phyloP scores from a whole-genome alignment of 2,113 vertebrate species.

The Melanostigma gelatinosum region DNA sequence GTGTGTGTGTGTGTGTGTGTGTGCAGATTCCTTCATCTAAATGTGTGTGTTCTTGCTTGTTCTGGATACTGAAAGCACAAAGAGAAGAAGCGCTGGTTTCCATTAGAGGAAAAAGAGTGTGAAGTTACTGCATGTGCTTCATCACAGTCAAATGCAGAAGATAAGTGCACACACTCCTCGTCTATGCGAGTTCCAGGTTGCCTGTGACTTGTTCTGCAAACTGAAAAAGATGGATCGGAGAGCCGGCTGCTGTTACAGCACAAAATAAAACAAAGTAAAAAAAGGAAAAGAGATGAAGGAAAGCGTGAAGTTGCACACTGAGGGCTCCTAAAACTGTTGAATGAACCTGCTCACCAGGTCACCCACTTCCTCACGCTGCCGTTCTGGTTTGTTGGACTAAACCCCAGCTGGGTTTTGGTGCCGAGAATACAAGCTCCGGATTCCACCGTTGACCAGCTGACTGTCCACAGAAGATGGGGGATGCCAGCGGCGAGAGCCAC shows the following conservation, averaged over 20 bases:
- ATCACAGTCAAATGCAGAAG: slow-evolving; percentile 43
- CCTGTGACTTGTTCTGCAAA: slow-evolving; percentile 41
- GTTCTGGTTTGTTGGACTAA: slow-evolving; percentile 15
- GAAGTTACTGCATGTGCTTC: slow-evolving; percentile 55
- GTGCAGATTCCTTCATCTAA: neutral
- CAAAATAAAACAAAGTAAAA: neutral
- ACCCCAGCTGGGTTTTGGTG: slow-evolving; percentile 20
- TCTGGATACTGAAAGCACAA: neutral
- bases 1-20: slow-evolving; percentile 3
- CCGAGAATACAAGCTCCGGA: slow-evolving; percentile 18
- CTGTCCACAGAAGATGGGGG: neutral
- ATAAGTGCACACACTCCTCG: slow-evolving; percentile 20
- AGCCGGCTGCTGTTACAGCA: slow-evolving; percentile 3
- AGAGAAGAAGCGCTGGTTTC: slow-evolving; percentile 32
- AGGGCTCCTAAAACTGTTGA: slow-evolving; percentile 20
- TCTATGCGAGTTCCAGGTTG: slow-evolving; percentile 28
- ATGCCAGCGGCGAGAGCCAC: slow-evolving; percentile 1
- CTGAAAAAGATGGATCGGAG: slow-evolving; percentile 12
- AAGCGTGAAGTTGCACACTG: slow-evolving; percentile 25
- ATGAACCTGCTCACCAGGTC: slow-evolving; percentile 45
- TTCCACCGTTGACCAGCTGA: slow-evolving; percentile 28
- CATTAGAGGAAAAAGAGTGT: slow-evolving; percentile 26
- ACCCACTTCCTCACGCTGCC: neutral
- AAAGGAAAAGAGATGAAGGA: neutral
- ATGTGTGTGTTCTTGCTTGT: neutral